Base-by-base conservation (phyloP, 2,113 vertebrate genomes). In the Zapornia atra region DNA sequence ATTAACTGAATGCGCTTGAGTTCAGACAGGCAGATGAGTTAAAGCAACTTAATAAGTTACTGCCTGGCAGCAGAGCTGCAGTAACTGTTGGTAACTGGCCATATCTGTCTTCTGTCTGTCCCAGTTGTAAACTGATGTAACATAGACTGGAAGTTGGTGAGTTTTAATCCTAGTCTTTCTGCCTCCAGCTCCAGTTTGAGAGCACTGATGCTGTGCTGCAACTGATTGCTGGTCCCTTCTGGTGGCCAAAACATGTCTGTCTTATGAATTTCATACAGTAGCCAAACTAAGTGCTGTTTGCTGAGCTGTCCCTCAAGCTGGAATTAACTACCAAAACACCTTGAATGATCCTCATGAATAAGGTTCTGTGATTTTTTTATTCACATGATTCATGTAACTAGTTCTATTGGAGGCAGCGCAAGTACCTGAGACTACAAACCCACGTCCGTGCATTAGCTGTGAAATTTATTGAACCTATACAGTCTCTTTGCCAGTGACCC, bases 21-120 rank as follows among this genome's bases (percentile, higher is more conserved):
- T 86, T 94, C 83, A 96, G 92, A 71, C 51, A 94, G 71, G 80
- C 68, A 91, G 88, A 56, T 86, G 91, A 95, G 76, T 88, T 97
- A 92, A 11, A 78, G 64, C 71, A 92, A 73, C 36, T 73, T 70
- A 86, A 12, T 90, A 83, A 68, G 33, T 92, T 84, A 91, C 42
- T 88, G 88, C 46, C 83, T 92, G 91, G 91, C 64, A 86, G 82
- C 68, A 93, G 60, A 86, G 60, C 86, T 92, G 64, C 72, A 92
- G 76, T 89, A 73, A 80, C n/a, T 86, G 44, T 83, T 81, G 71
- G 54, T 94, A 81, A 86, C 56, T 64, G 72, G 69, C 81, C 73
- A 31, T 95, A 88, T 66, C 51, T 92, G 28, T 80, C 79, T 77
- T 34, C 63, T 90, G 63, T 56, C 42, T 94, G 25, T 81, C 80